Evolutionary conservation across 2,113 vertebrate genomes (phyloP), one percentile per base, ranked within the genome.

Genomic region (Lepus europaeus): DNA sequence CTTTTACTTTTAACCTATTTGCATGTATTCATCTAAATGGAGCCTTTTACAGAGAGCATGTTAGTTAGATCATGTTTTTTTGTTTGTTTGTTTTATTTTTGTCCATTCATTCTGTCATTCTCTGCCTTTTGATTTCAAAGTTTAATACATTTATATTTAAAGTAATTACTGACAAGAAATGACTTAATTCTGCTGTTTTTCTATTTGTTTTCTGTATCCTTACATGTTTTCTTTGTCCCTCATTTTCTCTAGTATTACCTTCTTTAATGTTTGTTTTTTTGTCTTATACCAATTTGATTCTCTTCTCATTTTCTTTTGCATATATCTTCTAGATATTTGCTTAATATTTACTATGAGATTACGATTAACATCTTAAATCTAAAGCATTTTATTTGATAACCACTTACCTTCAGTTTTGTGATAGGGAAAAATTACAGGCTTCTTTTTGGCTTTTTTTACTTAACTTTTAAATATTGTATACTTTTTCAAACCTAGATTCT

Each of bases 131-230:
- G 33, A 72, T 72, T 90, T 31, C 8, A 2, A 3, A 87, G 23
- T 82, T 93, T 90, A 90, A 69, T 92, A 63, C 29, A 66, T 87
- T 95, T 93, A 82, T 16, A 39, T 73, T 82, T 76, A 81, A 83
- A 76, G 22, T 78, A 82, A 69, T 83, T 63, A 88, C 9, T 68
- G 63, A 20, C 74, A 84, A 49, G 51, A 61, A 90, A 72, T 36
- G 79, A 61, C 23, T 74, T 61, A 61, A 23, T n/a, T 84, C 11
- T 63, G 36, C 53, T 74, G 9, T 69, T 92, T 89, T 63, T 9
- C 56, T 76, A 0, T 39, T 87, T 89, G 5, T 59, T 84, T 84
- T 74, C 9, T 70, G 10, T 94, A n/a, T 36, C 23, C 7, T 82
- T 33, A 25, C 3, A 76, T 22, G 2, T 81, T 83, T 87, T 78